Percentiles rank a stretch among this genome's conserved stretches.
Conservation (phyloP, 2,113 vertebrate genomes). For the Caranx melampygus region DNA sequence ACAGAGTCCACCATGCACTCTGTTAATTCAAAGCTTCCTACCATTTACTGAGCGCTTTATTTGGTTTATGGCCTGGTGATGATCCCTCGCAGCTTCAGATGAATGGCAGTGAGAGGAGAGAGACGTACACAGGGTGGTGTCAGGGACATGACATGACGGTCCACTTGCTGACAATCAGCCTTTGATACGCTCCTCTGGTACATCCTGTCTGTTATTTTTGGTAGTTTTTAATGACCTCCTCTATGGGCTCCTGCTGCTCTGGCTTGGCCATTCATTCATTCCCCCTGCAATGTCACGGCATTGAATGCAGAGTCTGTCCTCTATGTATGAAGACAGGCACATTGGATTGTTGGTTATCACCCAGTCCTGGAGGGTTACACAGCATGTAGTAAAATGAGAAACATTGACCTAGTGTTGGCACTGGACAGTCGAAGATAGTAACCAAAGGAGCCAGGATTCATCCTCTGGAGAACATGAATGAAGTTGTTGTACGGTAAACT, state of each 20-base stretch:
- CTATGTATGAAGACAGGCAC: neutral
- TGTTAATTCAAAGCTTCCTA: constrained; percentile 32
- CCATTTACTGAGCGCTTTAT: constrained; percentile 49
- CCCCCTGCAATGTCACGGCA: constrained; percentile 8
- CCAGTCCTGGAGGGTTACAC: neutral
- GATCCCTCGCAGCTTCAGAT: constrained; percentile 32
- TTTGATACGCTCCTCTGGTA: neutral
- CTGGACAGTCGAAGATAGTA: neutral
- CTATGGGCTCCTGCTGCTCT: constrained; percentile 21
- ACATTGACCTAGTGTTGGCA: neutral
- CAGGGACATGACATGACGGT: constrained; percentile 24
- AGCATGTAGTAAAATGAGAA: neutral
- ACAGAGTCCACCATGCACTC: constrained; percentile 1
- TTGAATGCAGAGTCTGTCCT: constrained; percentile 32
- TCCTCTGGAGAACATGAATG: neutral
- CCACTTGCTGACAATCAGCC: constrained; percentile 27
- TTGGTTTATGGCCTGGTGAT: constrained; percentile 22
- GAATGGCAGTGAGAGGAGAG: constrained; percentile 22
- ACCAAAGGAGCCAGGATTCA: neutral
- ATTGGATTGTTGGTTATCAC: too few relatives aligned
- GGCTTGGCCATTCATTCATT: neutral
- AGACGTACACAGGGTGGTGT: constrained; percentile 2
- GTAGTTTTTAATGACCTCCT: constrained; percentile 43
- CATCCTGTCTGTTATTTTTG: constrained; percentile 56
- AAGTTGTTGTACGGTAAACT: too few relatives aligned